phyloP scores from a whole-genome alignment of 2,113 vertebrate species.

The Charina bottae region DNA sequence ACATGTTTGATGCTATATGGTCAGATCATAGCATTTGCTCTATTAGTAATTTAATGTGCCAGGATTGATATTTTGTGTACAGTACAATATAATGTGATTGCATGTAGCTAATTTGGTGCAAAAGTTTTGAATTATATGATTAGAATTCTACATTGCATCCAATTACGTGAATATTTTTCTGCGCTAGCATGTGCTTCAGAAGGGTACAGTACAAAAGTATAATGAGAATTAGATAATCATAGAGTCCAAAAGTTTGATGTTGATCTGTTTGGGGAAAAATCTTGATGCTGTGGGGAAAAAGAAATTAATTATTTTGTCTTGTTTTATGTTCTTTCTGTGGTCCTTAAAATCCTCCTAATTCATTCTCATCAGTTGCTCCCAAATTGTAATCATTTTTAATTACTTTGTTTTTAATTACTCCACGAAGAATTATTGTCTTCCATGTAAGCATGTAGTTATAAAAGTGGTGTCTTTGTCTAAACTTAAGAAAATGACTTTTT shows the following conservation, averaged over 20 bases:
- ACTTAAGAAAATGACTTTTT: background rate
- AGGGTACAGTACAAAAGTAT: background rate
- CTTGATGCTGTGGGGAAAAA: background rate
- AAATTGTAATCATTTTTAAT: background rate
- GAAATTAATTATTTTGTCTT: background rate
- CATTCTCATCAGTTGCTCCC: background rate
- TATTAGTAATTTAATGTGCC: background rate
- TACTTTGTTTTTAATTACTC: conserved; percentile 1
- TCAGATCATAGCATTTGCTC: background rate
- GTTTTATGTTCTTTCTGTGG: background rate
- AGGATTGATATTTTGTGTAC: background rate
- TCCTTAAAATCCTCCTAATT: background rate
- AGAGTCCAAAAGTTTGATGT: background rate
- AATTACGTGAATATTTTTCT: background rate
- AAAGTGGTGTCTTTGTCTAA: background rate
- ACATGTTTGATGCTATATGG: background rate
- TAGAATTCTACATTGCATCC: background rate
- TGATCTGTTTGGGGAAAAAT: background rate
- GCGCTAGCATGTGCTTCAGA: background rate
- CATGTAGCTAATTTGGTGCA: background rate
- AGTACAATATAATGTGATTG: background rate
- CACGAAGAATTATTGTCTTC: background rate
- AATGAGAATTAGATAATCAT: background rate
- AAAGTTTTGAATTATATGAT: background rate
- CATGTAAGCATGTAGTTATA: background rate